Evolutionary conservation across 2,888 invertebrate genomes (phyloP).

Genomic region (Hydrotaea diabolus): DNA sequence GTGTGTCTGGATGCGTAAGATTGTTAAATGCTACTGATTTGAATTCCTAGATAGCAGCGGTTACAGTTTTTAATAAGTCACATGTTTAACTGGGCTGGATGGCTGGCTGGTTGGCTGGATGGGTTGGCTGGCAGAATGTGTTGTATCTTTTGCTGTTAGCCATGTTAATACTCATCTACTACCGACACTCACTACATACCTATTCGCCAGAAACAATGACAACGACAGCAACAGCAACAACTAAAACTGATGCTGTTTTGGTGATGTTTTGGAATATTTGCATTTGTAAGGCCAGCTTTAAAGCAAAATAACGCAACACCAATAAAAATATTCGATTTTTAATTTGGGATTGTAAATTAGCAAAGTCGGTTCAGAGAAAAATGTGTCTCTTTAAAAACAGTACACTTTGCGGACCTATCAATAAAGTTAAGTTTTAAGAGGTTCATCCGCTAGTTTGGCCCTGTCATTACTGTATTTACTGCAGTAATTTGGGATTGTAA

Average conservation of each 20-base stretch:
- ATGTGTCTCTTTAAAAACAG: too few relatives aligned
- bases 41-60: constrained; percentile 64
- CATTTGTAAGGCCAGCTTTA: background rate
- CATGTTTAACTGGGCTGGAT: constrained; percentile 50
- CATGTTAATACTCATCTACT: constrained; percentile 43
- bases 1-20: constrained; percentile 37
- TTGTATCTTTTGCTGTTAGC: constrained; percentile 33
- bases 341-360: too few relatives aligned
- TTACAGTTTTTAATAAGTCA: constrained; percentile 58
- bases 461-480: too few relatives aligned
- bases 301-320: too few relatives aligned
- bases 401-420: too few relatives aligned
- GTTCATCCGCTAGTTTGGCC: too few relatives aligned
- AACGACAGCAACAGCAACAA: background rate
- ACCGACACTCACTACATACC: background rate
- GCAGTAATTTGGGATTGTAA: too few relatives aligned
- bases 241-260: background rate
- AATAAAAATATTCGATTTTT: too few relatives aligned
- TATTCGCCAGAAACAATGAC: constrained; percentile 25
- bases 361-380: too few relatives aligned
- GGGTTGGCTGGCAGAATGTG: background rate
- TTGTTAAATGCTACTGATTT: constrained; percentile 66
- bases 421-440: too few relatives aligned
- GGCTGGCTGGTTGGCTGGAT: too few relatives aligned
- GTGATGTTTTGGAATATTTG: background rate